phyloP scores from a whole-genome alignment of 2,113 vertebrate genomes.

The Brevimyrus niger region DNA sequence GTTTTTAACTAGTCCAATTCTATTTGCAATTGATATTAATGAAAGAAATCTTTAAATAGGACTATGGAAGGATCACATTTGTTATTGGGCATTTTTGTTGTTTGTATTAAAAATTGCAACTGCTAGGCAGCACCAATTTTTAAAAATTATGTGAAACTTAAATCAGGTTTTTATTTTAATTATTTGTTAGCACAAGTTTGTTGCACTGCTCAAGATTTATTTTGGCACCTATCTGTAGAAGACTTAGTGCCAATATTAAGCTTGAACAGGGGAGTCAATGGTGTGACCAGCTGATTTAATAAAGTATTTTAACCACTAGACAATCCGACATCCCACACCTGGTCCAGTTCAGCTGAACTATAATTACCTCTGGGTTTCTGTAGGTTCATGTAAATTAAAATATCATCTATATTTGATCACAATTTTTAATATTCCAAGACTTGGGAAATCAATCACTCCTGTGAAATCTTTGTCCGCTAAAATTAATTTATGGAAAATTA shows the following conservation, averaged over 20 bases:
- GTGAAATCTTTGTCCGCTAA: slow-evolving; percentile 45
- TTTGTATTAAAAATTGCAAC: background rate
- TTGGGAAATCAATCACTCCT: slow-evolving; percentile 51
- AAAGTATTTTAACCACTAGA: background rate
- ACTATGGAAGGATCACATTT: background rate
- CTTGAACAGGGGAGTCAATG: background rate
- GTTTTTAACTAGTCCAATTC: background rate
- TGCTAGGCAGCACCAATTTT: background rate
- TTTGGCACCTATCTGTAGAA: background rate
- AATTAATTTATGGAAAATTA: slow-evolving; percentile 55
- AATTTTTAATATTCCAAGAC: slow-evolving; percentile 43
- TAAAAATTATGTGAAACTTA: background rate
- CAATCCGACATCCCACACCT: background rate
- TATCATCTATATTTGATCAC: background rate
- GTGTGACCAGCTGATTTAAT: slow-evolving; percentile 7
- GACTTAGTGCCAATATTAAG: background rate
- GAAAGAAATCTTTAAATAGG: background rate
- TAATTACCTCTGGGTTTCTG: slow-evolving; percentile 8
- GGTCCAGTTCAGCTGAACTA: background rate
- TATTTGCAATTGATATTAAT: background rate
- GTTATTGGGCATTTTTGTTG: background rate
- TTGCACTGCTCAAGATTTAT: background rate
- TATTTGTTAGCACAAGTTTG: background rate
- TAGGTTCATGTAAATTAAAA: slow-evolving; percentile 9
- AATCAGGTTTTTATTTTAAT: background rate